A percentile compares a stretch with the other conserved stretches of the same genome.
Evolutionary conservation across 2,113 vertebrate species (phyloP).

Genomic region (Triplophysa rosa): DNA sequence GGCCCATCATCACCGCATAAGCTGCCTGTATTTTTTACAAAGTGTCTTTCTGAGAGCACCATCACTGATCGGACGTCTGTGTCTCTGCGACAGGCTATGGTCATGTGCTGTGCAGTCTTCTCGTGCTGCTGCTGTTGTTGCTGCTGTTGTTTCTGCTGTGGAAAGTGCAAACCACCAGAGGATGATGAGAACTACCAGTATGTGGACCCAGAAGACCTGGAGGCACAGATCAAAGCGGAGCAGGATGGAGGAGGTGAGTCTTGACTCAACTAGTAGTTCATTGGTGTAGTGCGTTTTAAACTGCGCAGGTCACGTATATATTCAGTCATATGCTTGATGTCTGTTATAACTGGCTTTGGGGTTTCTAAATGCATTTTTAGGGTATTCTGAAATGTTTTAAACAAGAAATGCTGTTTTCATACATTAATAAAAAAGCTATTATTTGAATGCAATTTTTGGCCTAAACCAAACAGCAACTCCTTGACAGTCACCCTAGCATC

Average conservation of each 20-base stretch:
- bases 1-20: neutral
- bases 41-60: slow-evolving; percentile 1
- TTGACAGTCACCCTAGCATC: too few species aligned
- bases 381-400: too few species aligned
- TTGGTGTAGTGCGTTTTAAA: too few species aligned
- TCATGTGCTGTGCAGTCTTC: slow-evolving; percentile 77
- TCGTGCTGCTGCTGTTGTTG: slow-evolving; percentile 92
- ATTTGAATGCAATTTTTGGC: too few species aligned
- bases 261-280: too few species aligned
- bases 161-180: slow-evolving; percentile 77
- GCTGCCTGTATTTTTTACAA: neutral
- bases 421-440: too few species aligned
- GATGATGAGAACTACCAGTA: slow-evolving; percentile 81
- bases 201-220: slow-evolving; percentile 79
- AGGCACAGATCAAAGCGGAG: slow-evolving; percentile 81
- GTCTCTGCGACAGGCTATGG: slow-evolving; percentile 70
- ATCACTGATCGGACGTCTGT: slow-evolving; percentile 14
- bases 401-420: too few species aligned
- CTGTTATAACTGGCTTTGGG: too few species aligned
- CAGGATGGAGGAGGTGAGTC: slow-evolving; percentile 72
- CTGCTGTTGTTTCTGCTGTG: slow-evolving; percentile 91
- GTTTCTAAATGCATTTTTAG: too few species aligned
- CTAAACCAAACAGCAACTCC: too few species aligned
- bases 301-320: too few species aligned
- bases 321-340: too few species aligned